Evolutionary conservation across 2,888 invertebrate genomes (phyloP).

Genomic region (Odontocerum albicorne): DNA sequence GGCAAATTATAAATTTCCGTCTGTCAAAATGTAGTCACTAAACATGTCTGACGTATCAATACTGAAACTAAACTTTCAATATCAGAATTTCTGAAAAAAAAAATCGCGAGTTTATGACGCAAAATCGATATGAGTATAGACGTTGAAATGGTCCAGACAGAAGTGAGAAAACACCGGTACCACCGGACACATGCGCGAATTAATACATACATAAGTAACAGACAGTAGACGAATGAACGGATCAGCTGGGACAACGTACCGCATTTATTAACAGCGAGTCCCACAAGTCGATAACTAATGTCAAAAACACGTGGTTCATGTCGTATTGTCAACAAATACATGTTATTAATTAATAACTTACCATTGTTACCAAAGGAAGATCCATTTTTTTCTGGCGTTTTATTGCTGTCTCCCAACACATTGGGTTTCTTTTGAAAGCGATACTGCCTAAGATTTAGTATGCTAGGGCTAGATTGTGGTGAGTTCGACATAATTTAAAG

Average conservation of each 20-base stretch:
- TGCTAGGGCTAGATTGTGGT: slow-evolving; percentile 39
- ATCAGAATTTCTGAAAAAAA: no score
- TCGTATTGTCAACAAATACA: not conserved
- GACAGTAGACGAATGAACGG: not conserved
- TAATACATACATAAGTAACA: slow-evolving; percentile 3
- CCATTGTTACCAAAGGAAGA: slow-evolving; percentile 9
- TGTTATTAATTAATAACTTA: slow-evolving; percentile 13
- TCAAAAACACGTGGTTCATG: slow-evolving; percentile 41
- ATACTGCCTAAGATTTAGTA: slow-evolving; percentile 66
- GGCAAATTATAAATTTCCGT: no score
- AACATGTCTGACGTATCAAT: no score
- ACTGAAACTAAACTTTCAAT: no score
- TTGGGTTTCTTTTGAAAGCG: slow-evolving; percentile 66
- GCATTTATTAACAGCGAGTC: slow-evolving; percentile 8
- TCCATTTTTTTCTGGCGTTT: slow-evolving; percentile 21
- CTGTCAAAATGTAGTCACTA: no score
- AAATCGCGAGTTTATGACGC: no score
- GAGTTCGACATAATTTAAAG: slow-evolving; percentile 30
- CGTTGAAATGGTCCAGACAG: no score
- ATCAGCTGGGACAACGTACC: slow-evolving; percentile 20
- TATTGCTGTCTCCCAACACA: slow-evolving; percentile 43
- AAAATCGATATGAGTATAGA: no score
- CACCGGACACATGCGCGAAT: slow-evolving; percentile 9
- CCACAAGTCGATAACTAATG: slow-evolving; percentile 26
- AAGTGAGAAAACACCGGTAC: not conserved